Conservation (phyloP, 2,888 invertebrate species). For the Mythimna lalbum region DNA sequence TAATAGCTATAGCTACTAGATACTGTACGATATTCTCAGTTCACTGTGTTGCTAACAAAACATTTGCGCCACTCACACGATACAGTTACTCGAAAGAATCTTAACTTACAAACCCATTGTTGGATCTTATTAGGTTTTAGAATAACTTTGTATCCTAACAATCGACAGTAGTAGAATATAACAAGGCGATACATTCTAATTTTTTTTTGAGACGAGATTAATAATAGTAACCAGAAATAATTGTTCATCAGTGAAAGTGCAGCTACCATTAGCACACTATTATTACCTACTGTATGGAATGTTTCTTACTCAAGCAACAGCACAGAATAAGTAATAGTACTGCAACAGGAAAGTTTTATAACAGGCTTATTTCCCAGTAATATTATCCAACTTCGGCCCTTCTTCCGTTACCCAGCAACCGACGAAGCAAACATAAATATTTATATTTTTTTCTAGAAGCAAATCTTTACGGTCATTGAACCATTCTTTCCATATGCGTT, state of each 20-base stretch:
- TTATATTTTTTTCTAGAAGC: constrained; percentile 64
- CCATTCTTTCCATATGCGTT: constrained; percentile 43
- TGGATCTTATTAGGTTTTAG: constrained; percentile 25
- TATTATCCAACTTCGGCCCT: constrained; percentile 48
- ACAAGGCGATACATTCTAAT: constrained; percentile 41
- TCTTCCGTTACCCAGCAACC: constrained; percentile 69
- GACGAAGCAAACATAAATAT: constrained; percentile 72
- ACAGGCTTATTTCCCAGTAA: constrained; percentile 18
- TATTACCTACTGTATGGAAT: constrained; percentile 17
- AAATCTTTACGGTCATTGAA: constrained; percentile 65
- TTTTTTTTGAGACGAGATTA: constrained; percentile 16
- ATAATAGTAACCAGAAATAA: constrained; percentile 31
- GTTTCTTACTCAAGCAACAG: neutral
- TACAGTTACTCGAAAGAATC: constrained; percentile 31
- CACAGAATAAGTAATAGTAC: too few species aligned
- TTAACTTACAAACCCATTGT: constrained; percentile 30
- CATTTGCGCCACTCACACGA: constrained; percentile 16
- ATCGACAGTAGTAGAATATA: constrained; percentile 25
- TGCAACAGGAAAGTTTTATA: constrained; percentile 12
- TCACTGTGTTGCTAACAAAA: constrained; percentile 15
- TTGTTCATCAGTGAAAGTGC: constrained; percentile 38
- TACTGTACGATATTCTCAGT: neutral
- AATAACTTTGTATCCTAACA: constrained; percentile 32
- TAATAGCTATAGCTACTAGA: constrained; percentile 2
- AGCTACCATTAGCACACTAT: constrained; percentile 15